These are phyloP conservation scores for Crossaster papposus DNA, from an alignment of 53 echinoderm and acorn worm species.

Conservation along the genomic window DNA sequence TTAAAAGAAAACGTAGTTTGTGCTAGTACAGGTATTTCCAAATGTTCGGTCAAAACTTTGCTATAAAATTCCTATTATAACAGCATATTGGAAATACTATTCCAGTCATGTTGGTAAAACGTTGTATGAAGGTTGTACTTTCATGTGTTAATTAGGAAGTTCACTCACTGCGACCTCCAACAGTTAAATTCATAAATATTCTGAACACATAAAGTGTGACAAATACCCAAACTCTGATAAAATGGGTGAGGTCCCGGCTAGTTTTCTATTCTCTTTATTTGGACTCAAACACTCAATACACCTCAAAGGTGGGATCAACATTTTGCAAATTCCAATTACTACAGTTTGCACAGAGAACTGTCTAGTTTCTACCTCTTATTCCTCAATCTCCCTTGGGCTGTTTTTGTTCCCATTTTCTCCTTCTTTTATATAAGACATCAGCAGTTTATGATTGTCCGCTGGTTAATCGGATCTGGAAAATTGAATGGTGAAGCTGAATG, in stretches of 20 bases:
- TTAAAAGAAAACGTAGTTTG: neutral
- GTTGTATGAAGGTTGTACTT: neutral
- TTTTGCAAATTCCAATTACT: neutral
- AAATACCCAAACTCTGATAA: neutral
- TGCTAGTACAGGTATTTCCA: neutral
- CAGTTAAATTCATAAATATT: neutral
- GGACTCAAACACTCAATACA: neutral
- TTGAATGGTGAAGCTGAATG: conserved; percentile 24
- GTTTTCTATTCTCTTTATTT: neutral
- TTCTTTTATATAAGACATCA: neutral
- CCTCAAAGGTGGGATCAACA: neutral
- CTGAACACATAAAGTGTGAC: neutral
- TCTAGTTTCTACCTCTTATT: neutral
- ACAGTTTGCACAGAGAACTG: conserved; percentile 17
- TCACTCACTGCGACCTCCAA: too few relatives aligned
- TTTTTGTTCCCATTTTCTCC: neutral
- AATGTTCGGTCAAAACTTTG: neutral
- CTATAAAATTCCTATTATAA: neutral
- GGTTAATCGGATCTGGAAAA: conserved; percentile 24
- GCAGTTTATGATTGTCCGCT: conserved; percentile 35
- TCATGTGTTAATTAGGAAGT: neutral
- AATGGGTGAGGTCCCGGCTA: neutral
- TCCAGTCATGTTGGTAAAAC: neutral
- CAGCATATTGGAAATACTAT: neutral
- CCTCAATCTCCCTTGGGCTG: neutral